Evolutionary conservation across 2,797 vertebrate species (phyloP).

Genomic region (Xenopus petersii): DNA sequence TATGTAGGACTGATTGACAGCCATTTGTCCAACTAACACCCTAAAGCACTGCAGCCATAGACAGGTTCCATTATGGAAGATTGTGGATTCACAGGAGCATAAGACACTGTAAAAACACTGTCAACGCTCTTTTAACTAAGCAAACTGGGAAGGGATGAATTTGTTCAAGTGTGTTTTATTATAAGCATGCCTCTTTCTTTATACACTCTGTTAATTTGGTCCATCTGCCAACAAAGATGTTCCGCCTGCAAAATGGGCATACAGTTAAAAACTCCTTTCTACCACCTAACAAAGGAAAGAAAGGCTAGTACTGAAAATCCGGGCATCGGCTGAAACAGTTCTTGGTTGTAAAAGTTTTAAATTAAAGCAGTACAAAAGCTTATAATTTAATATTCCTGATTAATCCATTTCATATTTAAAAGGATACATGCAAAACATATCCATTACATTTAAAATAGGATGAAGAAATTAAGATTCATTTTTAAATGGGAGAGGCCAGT

Average conservation of each 20-base stretch:
- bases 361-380: too few relatives aligned
- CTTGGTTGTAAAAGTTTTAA: too few relatives aligned
- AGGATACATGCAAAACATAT: too few relatives aligned
- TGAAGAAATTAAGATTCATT: too few relatives aligned
- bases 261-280: slow-evolving; percentile 59
- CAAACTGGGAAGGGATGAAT: slow-evolving; percentile 51
- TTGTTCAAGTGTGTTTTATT: slow-evolving; percentile 69
- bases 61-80: slow-evolving; percentile 43
- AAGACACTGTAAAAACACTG: slow-evolving; percentile 48
- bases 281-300: slow-evolving; percentile 46
- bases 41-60: slow-evolving; percentile 37
- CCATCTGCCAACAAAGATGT: slow-evolving; percentile 70
- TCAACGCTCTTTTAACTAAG: slow-evolving; percentile 49
- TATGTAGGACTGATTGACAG: slow-evolving; percentile 47
- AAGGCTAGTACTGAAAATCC: slow-evolving; percentile 26
- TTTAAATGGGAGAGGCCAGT: too few relatives aligned
- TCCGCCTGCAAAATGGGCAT: slow-evolving; percentile 70
- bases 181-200: slow-evolving; percentile 55
- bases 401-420: too few relatives aligned
- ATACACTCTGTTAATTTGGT: slow-evolving; percentile 64
- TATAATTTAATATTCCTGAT: too few relatives aligned
- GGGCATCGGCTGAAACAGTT: too few relatives aligned
- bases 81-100: slow-evolving; percentile 38
- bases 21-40: slow-evolving; percentile 48
- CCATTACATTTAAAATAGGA: too few relatives aligned